Conservation (phyloP, 1,140 invertebrate genomes). For the Cephus cinctus region DNA sequence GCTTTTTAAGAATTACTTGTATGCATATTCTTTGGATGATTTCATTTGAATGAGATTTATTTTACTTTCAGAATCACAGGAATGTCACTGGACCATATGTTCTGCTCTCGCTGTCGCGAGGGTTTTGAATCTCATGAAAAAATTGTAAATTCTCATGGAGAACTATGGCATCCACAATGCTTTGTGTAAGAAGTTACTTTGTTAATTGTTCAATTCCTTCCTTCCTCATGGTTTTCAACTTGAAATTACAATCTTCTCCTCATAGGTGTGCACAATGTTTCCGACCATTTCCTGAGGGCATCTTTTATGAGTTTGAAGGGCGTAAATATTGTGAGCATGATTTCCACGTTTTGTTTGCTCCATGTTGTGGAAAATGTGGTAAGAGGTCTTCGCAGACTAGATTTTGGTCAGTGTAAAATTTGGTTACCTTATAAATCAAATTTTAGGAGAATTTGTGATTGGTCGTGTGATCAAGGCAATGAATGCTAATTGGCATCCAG, state of each 20-base stretch:
- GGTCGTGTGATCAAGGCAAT: conserved; percentile 99
- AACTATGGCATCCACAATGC: conserved; percentile 98
- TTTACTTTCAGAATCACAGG: conserved; percentile 64
- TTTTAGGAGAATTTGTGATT: conserved; percentile 89
- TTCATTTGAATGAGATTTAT: neutral
- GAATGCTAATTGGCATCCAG: conserved; percentile 98
- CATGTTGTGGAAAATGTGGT: conserved; percentile 97
- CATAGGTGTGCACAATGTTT: conserved; percentile 97
- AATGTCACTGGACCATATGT: conserved; percentile 87
- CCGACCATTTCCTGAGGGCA: conserved; percentile 93
- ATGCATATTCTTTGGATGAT: neutral
- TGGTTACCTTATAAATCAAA: too few relatives aligned
- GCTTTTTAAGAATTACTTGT: neutral
- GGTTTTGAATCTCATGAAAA: conserved; percentile 95
- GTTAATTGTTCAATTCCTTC: conserved; percentile 8
- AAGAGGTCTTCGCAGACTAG: too few relatives aligned
- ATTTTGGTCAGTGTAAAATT: neutral
- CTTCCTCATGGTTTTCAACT: neutral
- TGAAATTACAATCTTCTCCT: conserved; percentile 40
- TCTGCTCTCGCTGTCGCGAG: conserved; percentile 90
- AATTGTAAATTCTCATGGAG: conserved; percentile 98
- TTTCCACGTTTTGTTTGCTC: conserved; percentile 97
- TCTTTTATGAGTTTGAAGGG: conserved; percentile 99
- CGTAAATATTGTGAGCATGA: conserved; percentile 99
- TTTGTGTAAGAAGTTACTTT: conserved; percentile 85